These are phyloP conservation scores for Drosophila algonquin DNA, from an alignment of 2,888 invertebrate genomes.

Conservation along the genomic window DNA sequence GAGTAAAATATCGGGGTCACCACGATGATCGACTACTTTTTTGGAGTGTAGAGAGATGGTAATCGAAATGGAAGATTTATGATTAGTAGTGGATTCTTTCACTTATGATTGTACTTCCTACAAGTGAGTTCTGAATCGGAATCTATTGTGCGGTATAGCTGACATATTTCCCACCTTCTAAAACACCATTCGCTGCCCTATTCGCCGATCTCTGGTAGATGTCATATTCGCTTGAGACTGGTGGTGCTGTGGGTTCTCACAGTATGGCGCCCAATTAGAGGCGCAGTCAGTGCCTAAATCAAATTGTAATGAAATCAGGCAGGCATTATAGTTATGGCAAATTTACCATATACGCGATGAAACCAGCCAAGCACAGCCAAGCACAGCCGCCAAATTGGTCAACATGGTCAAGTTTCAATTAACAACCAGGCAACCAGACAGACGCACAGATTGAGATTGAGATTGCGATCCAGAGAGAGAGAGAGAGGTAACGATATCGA, in stretches of 20 bases:
- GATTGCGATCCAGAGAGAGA: too few species aligned
- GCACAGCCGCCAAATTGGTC: constrained; percentile 70
- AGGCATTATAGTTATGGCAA: constrained; percentile 79
- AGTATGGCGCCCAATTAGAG: constrained; percentile 77
- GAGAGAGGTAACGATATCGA: neutral
- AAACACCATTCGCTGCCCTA: too few species aligned
- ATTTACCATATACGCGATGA: constrained; percentile 78
- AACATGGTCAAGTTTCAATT: constrained; percentile 80
- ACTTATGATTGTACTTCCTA: too few species aligned
- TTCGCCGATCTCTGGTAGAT: neutral
- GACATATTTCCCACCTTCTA: neutral
- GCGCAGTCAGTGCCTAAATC: constrained; percentile 71
- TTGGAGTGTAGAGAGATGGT: too few species aligned
- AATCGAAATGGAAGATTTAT: neutral
- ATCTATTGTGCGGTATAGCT: too few species aligned
- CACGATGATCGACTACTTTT: too few species aligned
- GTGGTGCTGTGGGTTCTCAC: constrained; percentile 65
- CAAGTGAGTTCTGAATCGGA: too few species aligned
- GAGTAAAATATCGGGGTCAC: too few species aligned
- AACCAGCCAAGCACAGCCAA: constrained; percentile 27
- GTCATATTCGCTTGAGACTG: neutral
- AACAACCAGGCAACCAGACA: constrained; percentile 55
- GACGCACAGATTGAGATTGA: constrained; percentile 55
- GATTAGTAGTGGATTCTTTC: neutral
- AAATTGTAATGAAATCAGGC: constrained; percentile 76